Percentiles rank a stretch among this genome's conserved stretches.
phyloP scores from a whole-genome alignment of 1,140 invertebrate species.

The Drosophila truncata region DNA sequence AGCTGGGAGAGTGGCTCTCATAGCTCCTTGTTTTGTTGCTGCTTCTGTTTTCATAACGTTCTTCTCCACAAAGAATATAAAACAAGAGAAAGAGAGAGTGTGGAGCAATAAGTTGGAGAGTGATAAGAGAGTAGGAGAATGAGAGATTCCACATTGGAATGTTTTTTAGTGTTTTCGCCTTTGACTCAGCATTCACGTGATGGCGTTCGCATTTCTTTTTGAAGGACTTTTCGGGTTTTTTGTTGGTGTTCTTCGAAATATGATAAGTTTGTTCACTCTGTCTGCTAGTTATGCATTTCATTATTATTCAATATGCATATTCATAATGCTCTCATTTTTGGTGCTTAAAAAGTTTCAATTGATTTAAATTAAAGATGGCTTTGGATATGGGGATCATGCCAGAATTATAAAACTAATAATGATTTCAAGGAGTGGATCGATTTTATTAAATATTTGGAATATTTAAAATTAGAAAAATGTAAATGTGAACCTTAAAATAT shows the following conservation, averaged over 20 bases:
- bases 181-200: slow-evolving; percentile 68
- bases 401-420: background rate
- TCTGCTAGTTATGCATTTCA: slow-evolving; percentile 26
- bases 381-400: background rate
- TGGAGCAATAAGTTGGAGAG: background rate
- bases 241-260: slow-evolving; percentile 30
- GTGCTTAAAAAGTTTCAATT: slow-evolving; percentile 12
- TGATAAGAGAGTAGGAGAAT: background rate
- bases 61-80: slow-evolving; percentile 45
- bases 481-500: background rate
- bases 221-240: slow-evolving; percentile 56
- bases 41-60: slow-evolving; percentile 80
- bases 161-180: slow-evolving; percentile 49
- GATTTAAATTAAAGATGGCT: background rate
- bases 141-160: slow-evolving; percentile 43
- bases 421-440: background rate
- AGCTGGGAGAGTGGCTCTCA: fast-evolving
- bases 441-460: background rate
- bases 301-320: slow-evolving; percentile 20
- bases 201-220: slow-evolving; percentile 47
- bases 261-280: slow-evolving; percentile 51
- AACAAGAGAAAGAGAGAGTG: background rate
- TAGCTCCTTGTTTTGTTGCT: slow-evolving; percentile 61
- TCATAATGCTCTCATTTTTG: background rate
- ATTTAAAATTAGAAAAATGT: background rate